These are phyloP conservation scores for Pteria penguin DNA, from an alignment of 2,888 invertebrate species.

Conservation along the genomic window DNA sequence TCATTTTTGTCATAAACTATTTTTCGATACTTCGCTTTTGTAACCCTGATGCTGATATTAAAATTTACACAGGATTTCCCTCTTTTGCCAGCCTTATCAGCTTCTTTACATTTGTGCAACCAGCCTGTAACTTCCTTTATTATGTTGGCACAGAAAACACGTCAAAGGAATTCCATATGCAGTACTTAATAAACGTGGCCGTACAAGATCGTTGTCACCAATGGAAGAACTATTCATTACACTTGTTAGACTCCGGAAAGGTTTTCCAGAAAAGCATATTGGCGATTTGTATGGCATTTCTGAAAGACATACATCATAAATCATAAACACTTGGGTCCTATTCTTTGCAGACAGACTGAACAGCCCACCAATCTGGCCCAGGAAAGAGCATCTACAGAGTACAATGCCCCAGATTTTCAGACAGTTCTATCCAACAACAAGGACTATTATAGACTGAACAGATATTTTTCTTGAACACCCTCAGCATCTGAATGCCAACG, in stretches of 20 bases:
- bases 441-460: slow-evolving; percentile 6
- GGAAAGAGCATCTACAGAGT: background rate
- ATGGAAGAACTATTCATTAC: slow-evolving; percentile 4
- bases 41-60: background rate
- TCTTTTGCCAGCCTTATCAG: background rate
- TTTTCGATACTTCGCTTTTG: background rate
- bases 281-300: slow-evolving; percentile 11
- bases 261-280: slow-evolving; percentile 7
- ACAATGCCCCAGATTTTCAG: slow-evolving; percentile 13
- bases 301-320: slow-evolving; percentile 10
- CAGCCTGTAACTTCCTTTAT: slow-evolving; percentile 32
- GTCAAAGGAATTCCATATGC: slow-evolving; percentile 5
- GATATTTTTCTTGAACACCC: slow-evolving; percentile 19
- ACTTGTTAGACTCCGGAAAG: background rate
- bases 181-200: background rate
- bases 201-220: background rate
- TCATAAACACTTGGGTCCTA: slow-evolving; percentile 22
- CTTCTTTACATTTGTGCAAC: slow-evolving; percentile 22
- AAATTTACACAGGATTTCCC: slow-evolving; percentile 11
- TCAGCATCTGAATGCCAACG: slow-evolving; percentile 27
- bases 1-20: too few species aligned
- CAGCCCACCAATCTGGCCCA: slow-evolving; percentile 26
- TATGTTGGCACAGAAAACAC: slow-evolving; percentile 36
- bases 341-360: slow-evolving; percentile 19
- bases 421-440: slow-evolving; percentile 10